Conservation (phyloP, 2,113 vertebrate genomes). For the Pterocles burchelli region DNA sequence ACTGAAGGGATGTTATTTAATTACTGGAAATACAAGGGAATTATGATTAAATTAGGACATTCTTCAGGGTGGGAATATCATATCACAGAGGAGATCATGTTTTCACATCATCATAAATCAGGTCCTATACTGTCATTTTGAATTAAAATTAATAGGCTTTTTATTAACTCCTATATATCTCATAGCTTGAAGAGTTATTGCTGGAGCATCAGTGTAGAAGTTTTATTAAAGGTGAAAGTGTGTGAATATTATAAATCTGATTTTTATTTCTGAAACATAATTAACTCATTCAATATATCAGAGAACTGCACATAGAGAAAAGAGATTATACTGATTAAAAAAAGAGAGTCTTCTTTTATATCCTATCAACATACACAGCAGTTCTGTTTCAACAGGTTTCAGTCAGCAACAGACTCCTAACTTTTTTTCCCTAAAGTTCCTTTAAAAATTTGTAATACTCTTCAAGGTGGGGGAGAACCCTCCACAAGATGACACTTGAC, state of each 20-base stretch:
- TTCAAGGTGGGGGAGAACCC: background rate
- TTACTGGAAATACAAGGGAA: constrained; percentile 1
- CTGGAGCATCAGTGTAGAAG: background rate
- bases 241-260: background rate
- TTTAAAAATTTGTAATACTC: background rate
- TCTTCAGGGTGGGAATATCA: background rate
- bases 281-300: background rate
- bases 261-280: constrained; percentile 43
- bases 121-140: background rate
- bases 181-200: background rate
- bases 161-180: constrained; percentile 50
- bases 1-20: constrained; percentile 34
- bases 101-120: constrained; percentile 46
- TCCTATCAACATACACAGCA: background rate
- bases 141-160: constrained; percentile 45
- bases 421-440: background rate
- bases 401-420: background rate
- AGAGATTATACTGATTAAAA: background rate
- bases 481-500: background rate
- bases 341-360: background rate
- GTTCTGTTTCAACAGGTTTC: background rate
- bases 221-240: constrained; percentile 39
- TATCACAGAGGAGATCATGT: background rate
- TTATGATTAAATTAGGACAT: constrained; percentile 43
- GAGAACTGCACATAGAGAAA: background rate